Conservation (phyloP, 1,140 invertebrate species). For the Xylocopa sonorina region DNA sequence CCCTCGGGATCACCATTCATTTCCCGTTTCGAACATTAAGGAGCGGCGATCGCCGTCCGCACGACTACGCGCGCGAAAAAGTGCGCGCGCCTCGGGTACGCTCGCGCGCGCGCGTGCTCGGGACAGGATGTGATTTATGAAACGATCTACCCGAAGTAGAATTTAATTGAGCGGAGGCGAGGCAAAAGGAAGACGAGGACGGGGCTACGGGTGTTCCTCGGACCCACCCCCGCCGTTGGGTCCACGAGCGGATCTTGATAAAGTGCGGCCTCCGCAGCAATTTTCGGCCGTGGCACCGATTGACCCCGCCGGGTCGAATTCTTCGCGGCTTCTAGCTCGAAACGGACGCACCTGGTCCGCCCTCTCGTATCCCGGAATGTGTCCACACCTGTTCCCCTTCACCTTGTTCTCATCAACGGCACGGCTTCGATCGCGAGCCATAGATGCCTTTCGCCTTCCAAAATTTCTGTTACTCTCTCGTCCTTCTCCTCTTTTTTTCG, state of each 20-base stretch:
- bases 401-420: background rate
- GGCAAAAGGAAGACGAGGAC: constrained; percentile 46
- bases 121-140: constrained; percentile 66
- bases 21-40: background rate
- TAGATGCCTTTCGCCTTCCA: background rate
- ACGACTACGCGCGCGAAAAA: constrained; percentile 22
- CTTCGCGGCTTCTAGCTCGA: constrained; percentile 46
- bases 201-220: constrained; percentile 37
- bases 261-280: constrained; percentile 55
- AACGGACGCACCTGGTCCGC: constrained; percentile 47
- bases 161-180: constrained; percentile 69
- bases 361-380: background rate
- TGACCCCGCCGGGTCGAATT: constrained; percentile 52
- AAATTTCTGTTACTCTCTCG: background rate
- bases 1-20: background rate
- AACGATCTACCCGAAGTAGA: constrained; percentile 66
- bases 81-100: background rate
- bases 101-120: constrained; percentile 40
- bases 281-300: constrained; percentile 45
- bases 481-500: background rate
- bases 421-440: constrained; percentile 2
- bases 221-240: constrained; percentile 49
- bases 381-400: constrained; percentile 21
- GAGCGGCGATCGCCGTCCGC: background rate
- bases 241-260: constrained; percentile 58